These are phyloP conservation scores for Turritopsis rubra DNA, from an alignment of 30 jellyfish, hydroid and myxozoan species.

Conservation along the genomic window DNA sequence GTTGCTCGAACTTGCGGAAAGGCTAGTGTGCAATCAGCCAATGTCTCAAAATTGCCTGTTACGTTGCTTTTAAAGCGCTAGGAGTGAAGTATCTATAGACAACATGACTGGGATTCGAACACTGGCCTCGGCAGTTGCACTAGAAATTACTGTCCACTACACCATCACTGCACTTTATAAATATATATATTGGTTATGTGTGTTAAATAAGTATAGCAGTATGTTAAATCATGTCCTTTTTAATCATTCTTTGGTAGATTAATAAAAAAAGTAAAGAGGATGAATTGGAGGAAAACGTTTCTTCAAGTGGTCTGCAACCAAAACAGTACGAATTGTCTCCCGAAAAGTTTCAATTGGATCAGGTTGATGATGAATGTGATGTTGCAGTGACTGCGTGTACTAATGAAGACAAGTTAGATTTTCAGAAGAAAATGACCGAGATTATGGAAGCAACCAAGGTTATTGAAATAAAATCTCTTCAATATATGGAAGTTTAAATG, in stretches of 20 bases:
- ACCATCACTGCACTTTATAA: too few relatives aligned
- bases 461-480: background rate
- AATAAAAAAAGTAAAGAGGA: background rate
- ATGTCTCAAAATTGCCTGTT: too few relatives aligned
- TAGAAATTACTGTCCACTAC: too few relatives aligned
- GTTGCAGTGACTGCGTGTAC: slow-evolving; percentile 25
- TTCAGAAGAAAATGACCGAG: slow-evolving; percentile 71
- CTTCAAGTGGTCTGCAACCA: background rate
- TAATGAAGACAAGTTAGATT: slow-evolving; percentile 49
- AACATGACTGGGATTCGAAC: too few relatives aligned
- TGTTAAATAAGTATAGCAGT: too few relatives aligned
- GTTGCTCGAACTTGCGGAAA: too few relatives aligned
- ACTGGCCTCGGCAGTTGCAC: too few relatives aligned
- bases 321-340: background rate
- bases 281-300: background rate
- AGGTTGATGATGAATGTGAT: background rate
- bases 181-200: too few relatives aligned
- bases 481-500: background rate
- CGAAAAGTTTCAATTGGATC: background rate
- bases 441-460: slow-evolving; percentile 99
- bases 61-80: too few relatives aligned
- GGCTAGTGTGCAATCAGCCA: too few relatives aligned
- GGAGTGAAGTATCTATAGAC: too few relatives aligned
- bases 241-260: background rate
- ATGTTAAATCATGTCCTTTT: too few relatives aligned